Percentiles rank a stretch among this genome's conserved stretches.
phyloP scores from a whole-genome alignment of 1,140 invertebrate genomes.

The Tetramorium parvispinum region DNA sequence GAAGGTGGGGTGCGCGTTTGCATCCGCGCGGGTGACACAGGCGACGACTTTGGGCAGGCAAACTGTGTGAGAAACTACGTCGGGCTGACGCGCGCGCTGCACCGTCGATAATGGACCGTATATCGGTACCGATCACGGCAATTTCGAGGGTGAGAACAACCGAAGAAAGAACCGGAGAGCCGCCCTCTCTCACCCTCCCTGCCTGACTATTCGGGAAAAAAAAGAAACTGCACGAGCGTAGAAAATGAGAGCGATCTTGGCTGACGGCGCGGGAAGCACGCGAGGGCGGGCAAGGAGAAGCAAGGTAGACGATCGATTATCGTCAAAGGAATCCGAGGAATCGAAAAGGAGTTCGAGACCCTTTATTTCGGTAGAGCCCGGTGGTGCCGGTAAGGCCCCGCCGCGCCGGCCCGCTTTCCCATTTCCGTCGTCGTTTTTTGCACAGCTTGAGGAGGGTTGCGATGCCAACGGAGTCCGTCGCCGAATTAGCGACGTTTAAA shows the following conservation, averaged over 20 bases:
- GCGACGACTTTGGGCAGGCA: constrained; percentile 66
- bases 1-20: constrained; percentile 37
- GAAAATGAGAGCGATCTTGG: neutral
- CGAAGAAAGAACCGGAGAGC: neutral
- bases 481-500: constrained; percentile 82
- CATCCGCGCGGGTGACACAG: constrained; percentile 71
- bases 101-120: constrained; percentile 77
- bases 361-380: constrained; percentile 19
- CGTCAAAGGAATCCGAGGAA: constrained; percentile 33
- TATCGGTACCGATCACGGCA: constrained; percentile 57
- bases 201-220: neutral
- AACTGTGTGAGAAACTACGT: constrained; percentile 72
- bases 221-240: neutral
- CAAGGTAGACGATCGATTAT: constrained; percentile 8
- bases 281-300: neutral
- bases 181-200: too few relatives aligned
- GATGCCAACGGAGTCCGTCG: constrained; percentile 75
- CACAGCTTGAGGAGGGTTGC: constrained; percentile 2
- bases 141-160: constrained; percentile 2
- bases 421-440: constrained; percentile 29
- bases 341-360: constrained; percentile 11
- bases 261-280: neutral
- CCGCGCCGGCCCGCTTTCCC: neutral
- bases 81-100: constrained; percentile 43
- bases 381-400: neutral